Base-by-base conservation (phyloP, 2,888 invertebrate species). In the Entomobrya proxima region DNA sequence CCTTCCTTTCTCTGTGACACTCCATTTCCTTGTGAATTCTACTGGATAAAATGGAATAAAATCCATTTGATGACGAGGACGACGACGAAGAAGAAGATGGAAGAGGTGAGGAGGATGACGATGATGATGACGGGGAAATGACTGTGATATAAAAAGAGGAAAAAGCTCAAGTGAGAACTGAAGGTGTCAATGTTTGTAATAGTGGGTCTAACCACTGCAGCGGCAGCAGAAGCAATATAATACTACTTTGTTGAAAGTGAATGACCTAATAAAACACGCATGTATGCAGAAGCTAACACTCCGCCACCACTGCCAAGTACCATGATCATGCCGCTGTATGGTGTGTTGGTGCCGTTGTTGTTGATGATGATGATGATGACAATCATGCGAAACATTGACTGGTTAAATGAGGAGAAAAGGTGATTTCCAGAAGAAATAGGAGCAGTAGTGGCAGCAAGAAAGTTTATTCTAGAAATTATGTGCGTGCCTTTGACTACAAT, bases 401-500 rank as follows among this genome's bases (percentile, higher is more conserved):
- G 84, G 88, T 88, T 85, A 86, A 87, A 86, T 87, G 88, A 85
- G 88, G 88, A 81, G 83, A 85, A 87, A 81, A 81, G 85, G 80
- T 80, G 83, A 87, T 85, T 76, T 77, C 75, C 61, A 61, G 61
- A 30, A 76, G 37, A 18, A 55, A 11, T n/a, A 72, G 44, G 24
- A 69, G 52, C 15, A 74, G 30, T 47, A 78, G 47, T 4, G n/a
- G 11, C 30, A 72, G 15, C 72, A 30, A 35, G 6, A n/a, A 27
- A 21, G 21, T 21, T 55, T 13, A 3, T 55, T 55, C 24, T 13
- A 24, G 18, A 64, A 1, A 35, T 11, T 2, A 37, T 21, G 9
- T 4, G 67, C 9, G 5, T 52, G 13, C 58, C 1, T 64, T 35
- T 64, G 0, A 13, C 40, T 2, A 24, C 13, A 15, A 11, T 24